A percentile compares a stretch with the other conserved stretches of the same genome.
phyloP scores from a whole-genome alignment of 2,113 vertebrate species.

The Ahaetulla prasina region DNA sequence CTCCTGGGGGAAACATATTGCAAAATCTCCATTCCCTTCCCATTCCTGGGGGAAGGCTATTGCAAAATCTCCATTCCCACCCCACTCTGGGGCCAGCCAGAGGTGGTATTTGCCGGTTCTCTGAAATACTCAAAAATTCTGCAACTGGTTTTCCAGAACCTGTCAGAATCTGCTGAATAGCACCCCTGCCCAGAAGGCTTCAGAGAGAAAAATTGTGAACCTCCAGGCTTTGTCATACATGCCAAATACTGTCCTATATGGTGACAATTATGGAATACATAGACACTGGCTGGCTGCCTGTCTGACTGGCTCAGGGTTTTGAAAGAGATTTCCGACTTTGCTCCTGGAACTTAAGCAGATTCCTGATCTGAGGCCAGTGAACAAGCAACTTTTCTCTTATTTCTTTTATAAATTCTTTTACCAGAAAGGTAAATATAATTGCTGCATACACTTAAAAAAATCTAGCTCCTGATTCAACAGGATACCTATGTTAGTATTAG shows the following conservation, averaged over 20 bases:
- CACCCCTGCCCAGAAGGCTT: background rate
- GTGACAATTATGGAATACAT: background rate
- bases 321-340: background rate
- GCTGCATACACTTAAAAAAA: background rate
- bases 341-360: background rate
- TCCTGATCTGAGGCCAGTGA: background rate
- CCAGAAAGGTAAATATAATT: background rate
- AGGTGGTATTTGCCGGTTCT: no score
- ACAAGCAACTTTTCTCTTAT: background rate
- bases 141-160: no score
- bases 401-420: background rate
- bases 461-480: background rate
- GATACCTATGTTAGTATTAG: background rate
- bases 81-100: no score
- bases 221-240: background rate
- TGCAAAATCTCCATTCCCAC: no score
- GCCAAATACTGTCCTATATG: background rate
- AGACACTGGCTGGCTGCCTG: background rate
- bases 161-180: no score
- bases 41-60: no score
- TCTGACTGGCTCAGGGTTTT: background rate
- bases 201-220: background rate
- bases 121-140: no score
- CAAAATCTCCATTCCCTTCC: no score
- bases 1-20: no score